Base-by-base conservation (phyloP, 2,113 vertebrate genomes). In the Piprites chloris region DNA sequence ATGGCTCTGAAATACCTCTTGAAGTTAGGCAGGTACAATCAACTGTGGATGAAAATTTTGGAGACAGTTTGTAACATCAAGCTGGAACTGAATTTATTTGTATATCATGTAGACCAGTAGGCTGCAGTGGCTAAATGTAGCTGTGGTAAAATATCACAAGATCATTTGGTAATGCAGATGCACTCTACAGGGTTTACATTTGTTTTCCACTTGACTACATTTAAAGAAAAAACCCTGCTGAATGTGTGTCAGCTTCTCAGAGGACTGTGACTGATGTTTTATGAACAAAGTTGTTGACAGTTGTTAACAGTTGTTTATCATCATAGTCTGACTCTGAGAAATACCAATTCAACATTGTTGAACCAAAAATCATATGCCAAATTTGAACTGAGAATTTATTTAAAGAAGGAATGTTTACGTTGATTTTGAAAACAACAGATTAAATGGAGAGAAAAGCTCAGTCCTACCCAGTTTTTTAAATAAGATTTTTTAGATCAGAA, bases 181-280 rank as follows among this genome's bases (percentile, higher is more conserved):
- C 42, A 53, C 1, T 56, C 72, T 77, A 28, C 52, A 94, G 39
- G 74, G 95, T 55, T 90, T 15, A 52, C 30, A 55, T 0, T 72
- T 56, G 53, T 88, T 94, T 94, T 94, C 49, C 81, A 37, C 69
- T 87, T 85, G 84, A 72, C 79, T 61, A 67, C 67, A 15, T 93
- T 97, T 91, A 90, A 96, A 93, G 49, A 94, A 86, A 96, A 52
- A 92, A 94, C 17, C 22, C 22, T 53, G 33, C 42, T 96, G 68
- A 92, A 26, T 81, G 37, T 23, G 23, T 89, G 21, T 92, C 72
- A 80, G 39, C 42, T 91, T 93, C 86, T 90, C 72, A 71, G 78
- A 93, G 73, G 41, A 82, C 73, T 58, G 61, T 77, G 91, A 53
- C 63, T 73, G 49, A 47, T 83, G 44, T 80, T 93, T 96, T 81